phyloP scores from a whole-genome alignment of 1,140 invertebrate species.

The Drosophila tsacasi region DNA sequence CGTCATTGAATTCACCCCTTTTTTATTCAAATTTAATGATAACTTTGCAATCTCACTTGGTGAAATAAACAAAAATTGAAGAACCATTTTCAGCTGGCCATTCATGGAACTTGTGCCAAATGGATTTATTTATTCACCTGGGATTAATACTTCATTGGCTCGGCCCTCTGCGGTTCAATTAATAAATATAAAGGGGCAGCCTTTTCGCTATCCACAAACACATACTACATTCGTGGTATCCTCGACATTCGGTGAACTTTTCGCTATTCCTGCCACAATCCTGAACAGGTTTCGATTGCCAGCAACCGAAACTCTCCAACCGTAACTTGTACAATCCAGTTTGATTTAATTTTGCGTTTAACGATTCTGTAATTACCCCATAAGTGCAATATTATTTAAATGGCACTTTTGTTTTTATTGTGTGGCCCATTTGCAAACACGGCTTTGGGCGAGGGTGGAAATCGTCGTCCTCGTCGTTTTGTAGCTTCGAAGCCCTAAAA shows the following conservation, averaged over 20 bases:
- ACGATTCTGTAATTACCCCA: slow-evolving; percentile 79
- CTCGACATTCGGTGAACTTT: slow-evolving; percentile 3
- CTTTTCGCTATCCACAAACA: slow-evolving; percentile 3
- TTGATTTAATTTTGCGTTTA: slow-evolving; percentile 56
- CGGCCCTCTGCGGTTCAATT: slow-evolving; percentile 21
- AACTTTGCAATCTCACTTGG: neutral
- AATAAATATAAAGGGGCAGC: slow-evolving; percentile 12
- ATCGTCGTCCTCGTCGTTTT: slow-evolving; percentile 39
- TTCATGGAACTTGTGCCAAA: neutral
- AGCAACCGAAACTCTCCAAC: slow-evolving; percentile 38
- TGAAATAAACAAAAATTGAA: slow-evolving; percentile 1
- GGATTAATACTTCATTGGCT: slow-evolving; percentile 29
- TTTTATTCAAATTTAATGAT: neutral
- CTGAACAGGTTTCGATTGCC: slow-evolving; percentile 44
- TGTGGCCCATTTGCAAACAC: slow-evolving; percentile 51
- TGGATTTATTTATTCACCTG: slow-evolving; percentile 8
- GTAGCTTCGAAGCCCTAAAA: slow-evolving; percentile 38
- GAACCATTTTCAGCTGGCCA: neutral
- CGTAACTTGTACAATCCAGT: slow-evolving; percentile 59
- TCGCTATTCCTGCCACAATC: neutral
- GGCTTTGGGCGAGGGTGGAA: neutral
- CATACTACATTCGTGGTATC: slow-evolving; percentile 5
- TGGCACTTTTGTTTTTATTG: slow-evolving; percentile 59
- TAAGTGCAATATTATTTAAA: slow-evolving; percentile 78
- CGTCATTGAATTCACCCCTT: neutral